A percentile compares a stretch with the other conserved stretches of the same genome.
phyloP scores from a whole-genome alignment of 2,797 vertebrate species.

The Coccyzus lansbergi region DNA sequence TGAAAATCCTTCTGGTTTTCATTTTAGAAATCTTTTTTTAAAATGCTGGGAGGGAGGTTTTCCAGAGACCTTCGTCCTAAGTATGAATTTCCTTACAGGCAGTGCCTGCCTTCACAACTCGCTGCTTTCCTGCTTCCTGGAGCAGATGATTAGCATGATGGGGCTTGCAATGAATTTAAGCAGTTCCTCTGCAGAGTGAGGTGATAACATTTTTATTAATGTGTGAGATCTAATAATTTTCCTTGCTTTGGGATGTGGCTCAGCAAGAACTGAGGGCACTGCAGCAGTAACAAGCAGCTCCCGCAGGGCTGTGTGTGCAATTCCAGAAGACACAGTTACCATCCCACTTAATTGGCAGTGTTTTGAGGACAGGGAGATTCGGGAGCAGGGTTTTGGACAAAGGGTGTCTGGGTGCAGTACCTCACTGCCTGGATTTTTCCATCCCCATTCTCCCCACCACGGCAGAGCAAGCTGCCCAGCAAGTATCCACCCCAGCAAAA shows the following conservation, averaged over 20 bases:
- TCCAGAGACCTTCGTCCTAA: not conserved
- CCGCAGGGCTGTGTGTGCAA: not conserved
- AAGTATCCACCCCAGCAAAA: not conserved
- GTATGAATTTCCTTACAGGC: not conserved
- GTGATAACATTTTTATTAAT: constrained; percentile 60
- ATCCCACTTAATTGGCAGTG: not conserved
- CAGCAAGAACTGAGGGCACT: not conserved
- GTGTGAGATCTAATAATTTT: constrained; percentile 21
- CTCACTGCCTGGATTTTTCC: not conserved
- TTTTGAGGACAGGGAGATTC: not conserved
- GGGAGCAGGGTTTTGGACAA: not conserved
- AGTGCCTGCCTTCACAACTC: not conserved
- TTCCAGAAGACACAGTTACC: not conserved
- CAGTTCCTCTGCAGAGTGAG: not conserved
- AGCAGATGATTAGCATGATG: constrained; percentile 10
- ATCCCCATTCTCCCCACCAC: not conserved
- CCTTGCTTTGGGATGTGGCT: constrained; percentile 14
- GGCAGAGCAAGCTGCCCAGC: not conserved
- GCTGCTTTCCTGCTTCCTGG: not conserved
- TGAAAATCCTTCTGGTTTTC: constrained; percentile 16
- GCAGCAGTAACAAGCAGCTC: not conserved
- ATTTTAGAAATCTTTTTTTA: not conserved
- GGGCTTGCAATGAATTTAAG: not conserved
- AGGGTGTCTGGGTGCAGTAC: not conserved
- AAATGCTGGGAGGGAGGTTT: not conserved